phyloP scores from a whole-genome alignment of 2,113 vertebrate species.

The Erythrolamprus reginae region DNA sequence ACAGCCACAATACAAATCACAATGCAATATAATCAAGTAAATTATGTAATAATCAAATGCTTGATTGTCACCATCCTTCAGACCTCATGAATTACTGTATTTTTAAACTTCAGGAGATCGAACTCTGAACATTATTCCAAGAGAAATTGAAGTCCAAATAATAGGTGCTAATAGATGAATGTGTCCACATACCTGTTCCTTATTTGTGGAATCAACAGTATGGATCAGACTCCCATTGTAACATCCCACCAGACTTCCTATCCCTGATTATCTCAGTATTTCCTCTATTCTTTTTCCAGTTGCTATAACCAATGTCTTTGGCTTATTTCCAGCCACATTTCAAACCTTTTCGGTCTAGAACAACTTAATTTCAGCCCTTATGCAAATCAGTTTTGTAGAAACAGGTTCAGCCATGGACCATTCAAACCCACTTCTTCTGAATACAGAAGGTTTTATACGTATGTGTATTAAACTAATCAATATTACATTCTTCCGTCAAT shows the following conservation, averaged over 20 bases:
- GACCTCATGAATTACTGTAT: not conserved
- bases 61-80: not conserved
- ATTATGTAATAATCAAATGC: not conserved
- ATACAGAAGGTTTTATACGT: not conserved
- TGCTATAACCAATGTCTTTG: not conserved
- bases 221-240: not conserved
- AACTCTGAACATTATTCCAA: not conserved
- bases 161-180: not conserved
- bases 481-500: conserved; percentile 3
- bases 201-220: not conserved
- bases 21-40: not conserved
- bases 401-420: not conserved
- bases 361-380: not conserved
- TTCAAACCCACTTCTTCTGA: not conserved
- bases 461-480: not conserved
- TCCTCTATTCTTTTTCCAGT: not conserved
- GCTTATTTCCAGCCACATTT: not conserved
- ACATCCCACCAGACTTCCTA: not conserved
- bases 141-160: not conserved
- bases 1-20: not conserved
- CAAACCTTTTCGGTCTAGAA: not conserved
- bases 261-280: not conserved
- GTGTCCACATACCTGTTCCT: not conserved
- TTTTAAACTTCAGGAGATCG: not conserved
- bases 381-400: not conserved